Conservation (phyloP, 2,113 vertebrate genomes). For the Hylia prasina region DNA sequence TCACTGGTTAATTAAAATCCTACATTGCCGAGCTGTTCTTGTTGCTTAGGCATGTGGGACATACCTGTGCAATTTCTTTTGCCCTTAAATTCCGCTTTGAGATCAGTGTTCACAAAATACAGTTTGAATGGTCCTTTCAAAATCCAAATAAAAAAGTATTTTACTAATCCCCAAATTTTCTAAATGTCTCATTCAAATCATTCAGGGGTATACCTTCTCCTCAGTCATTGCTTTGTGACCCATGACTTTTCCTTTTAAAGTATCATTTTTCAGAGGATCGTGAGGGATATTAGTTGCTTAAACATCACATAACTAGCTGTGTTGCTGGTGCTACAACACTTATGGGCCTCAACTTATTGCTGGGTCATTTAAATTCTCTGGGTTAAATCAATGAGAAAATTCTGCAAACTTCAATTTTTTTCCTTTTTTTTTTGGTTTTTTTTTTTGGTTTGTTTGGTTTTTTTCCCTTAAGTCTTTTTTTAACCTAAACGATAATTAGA, state of each 20-base stretch:
- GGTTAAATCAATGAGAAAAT: neutral
- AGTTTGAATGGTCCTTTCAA: neutral
- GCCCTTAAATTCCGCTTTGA: neutral
- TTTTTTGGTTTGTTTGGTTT: neutral
- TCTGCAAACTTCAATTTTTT: fast-evolving
- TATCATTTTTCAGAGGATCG: neutral
- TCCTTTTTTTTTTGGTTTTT: neutral
- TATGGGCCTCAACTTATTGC: neutral
- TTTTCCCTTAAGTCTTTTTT: no score
- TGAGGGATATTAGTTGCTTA: neutral
- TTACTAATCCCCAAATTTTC: neutral
- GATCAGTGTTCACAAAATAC: neutral
- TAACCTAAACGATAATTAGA: neutral
- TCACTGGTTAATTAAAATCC: neutral
- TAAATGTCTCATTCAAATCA: neutral
- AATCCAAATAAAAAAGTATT: neutral
- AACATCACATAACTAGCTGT: neutral
- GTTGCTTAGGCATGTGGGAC: neutral
- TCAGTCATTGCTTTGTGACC: neutral
- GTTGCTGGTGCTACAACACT: neutral
- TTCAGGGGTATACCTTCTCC: neutral
- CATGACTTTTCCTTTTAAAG: neutral
- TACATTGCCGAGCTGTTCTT: neutral
- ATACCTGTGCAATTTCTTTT: neutral
- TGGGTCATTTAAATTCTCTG: neutral